Base-by-base conservation (phyloP, 2,797 vertebrate genomes). In the Rhinella marina region DNA sequence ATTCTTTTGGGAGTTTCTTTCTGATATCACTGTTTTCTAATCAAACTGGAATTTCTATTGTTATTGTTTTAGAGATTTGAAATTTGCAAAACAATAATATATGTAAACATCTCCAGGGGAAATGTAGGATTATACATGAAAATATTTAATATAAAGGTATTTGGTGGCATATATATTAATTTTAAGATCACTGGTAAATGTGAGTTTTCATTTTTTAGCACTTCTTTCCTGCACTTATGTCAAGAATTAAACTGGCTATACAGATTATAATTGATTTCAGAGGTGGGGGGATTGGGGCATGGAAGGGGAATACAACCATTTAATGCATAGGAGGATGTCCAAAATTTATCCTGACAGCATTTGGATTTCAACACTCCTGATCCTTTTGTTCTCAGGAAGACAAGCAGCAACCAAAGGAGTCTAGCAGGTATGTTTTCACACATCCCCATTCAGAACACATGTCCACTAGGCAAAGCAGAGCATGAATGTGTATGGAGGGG, bases 1-100 rank as follows among this genome's bases (percentile, higher is more conserved):
- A 75, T n/a, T 75, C 72, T 19, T 75, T 50, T 75, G 56, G 27
- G 16, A 62, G 57, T 62, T 56, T 80, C 52, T 41, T 81, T 81
- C 57, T 81, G 16, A 29, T 32, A 32, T 81, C 17, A 23, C 25
- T 13, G 48, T 50, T 80, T 80, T 81, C 29, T 61, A 81, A 62
- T 62, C 25, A 81, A 32, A 61, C 10, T 32, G 72, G 57, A 21
- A 81, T 81, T 81, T 81, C 8, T 41, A 61, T 81, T 81, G 25
- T 41, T 59, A 81, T 3, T 29, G 29, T 70, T 32, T 70, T 70
- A 56, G n/a, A 61, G 27, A 81, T 81, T 81, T 61, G 19, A 59
- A 81, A 32, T 1, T 32, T 62, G 57, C 57, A 61, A 7, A 62
- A 59, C 25, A 80, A 25, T 32, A 57, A 59, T 80, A 16, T 11